Conservation (phyloP, 2,797 vertebrate genomes). For the Sebastiscus albofasciatus region DNA sequence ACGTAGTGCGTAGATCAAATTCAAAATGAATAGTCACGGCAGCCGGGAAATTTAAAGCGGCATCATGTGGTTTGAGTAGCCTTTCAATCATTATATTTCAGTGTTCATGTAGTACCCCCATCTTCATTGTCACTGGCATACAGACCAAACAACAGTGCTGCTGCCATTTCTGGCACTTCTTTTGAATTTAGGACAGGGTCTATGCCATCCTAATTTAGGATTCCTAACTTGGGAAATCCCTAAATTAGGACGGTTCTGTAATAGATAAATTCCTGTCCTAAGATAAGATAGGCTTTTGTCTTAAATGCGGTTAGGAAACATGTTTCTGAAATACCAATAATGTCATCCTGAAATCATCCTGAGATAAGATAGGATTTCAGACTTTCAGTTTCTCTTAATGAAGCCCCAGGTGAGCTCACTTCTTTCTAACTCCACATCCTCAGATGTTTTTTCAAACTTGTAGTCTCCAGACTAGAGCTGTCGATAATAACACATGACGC, state of each 20-base stretch:
- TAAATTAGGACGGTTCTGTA: neutral
- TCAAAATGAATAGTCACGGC: too few species aligned
- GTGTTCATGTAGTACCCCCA: neutral
- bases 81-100: neutral
- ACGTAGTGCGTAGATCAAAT: too few species aligned
- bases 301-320: too few species aligned
- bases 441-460: neutral
- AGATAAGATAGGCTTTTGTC: neutral
- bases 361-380: too few species aligned
- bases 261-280: neutral
- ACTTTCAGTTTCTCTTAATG: too few species aligned
- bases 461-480: neutral
- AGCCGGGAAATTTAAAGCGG: fast-evolving
- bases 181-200: neutral
- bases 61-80: neutral
- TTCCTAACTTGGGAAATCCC: too few species aligned
- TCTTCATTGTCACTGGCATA: neutral
- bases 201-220: neutral
- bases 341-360: too few species aligned
- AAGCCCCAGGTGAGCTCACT: neutral
- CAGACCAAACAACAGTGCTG: neutral
- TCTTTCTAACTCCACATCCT: neutral
- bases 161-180: neutral
- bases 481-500: too few species aligned
- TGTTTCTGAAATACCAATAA: too few species aligned